These are phyloP conservation scores for Calameuta pallipes DNA, from an alignment of 2,888 invertebrate species.

Conservation along the genomic window DNA sequence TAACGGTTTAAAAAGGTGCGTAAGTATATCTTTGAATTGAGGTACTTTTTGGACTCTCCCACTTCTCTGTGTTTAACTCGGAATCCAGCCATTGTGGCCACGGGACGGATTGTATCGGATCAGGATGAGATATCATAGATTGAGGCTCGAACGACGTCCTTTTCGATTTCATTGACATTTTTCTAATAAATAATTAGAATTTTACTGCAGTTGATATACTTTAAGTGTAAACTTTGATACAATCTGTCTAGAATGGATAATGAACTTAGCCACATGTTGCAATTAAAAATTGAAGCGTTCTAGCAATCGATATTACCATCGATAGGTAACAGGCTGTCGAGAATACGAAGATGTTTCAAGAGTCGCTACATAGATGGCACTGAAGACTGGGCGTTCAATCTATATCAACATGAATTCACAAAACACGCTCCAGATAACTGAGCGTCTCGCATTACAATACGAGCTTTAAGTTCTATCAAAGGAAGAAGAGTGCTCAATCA, in stretches of 20 bases:
- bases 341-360: background rate
- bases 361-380: background rate
- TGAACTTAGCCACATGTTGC: background rate
- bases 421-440: background rate
- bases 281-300: background rate
- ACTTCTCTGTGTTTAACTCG: conserved; percentile 44
- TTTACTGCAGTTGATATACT: background rate
- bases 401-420: background rate
- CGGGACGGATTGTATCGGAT: background rate
- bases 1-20: background rate
- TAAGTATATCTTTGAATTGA: background rate
- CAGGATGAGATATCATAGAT: background rate
- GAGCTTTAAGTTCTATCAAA: background rate
- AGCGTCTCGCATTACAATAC: background rate
- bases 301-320: background rate
- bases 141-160: background rate
- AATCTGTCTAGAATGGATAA: background rate
- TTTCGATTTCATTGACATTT: conserved; percentile 14
- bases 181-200: background rate
- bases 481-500: background rate
- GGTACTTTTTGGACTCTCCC: conserved; percentile 44
- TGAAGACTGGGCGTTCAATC: background rate
- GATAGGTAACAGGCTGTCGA: background rate
- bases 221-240: background rate
- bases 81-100: conserved; percentile 50